A percentile compares a stretch with the other conserved stretches of the same genome.
phyloP scores from a whole-genome alignment of 2,113 vertebrate species.

The Pterocles burchelli region DNA sequence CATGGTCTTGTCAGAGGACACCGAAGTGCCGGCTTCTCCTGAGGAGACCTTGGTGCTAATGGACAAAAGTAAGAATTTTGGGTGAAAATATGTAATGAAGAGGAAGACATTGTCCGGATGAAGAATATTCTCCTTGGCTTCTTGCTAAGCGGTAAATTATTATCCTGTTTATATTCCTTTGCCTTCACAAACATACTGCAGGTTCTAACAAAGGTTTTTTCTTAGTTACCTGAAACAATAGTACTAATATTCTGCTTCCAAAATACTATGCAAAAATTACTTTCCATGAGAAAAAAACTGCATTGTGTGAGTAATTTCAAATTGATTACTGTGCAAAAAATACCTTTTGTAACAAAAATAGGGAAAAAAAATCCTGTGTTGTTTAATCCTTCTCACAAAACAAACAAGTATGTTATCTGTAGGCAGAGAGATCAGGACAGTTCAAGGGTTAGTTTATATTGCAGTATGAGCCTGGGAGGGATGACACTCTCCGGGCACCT shows the following conservation, averaged over 20 bases:
- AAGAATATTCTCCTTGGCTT: neutral
- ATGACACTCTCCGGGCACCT: neutral
- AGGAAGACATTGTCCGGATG: neutral
- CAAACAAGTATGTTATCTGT: neutral
- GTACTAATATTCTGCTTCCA: neutral
- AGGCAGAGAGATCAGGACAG: neutral
- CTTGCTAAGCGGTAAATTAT: neutral
- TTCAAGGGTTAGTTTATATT: neutral
- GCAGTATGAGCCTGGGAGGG: neutral
- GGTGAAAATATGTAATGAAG: neutral
- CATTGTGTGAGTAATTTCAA: neutral
- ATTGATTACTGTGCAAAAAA: neutral
- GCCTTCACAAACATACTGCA: neutral
- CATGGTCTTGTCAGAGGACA: neutral
- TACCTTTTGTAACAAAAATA: neutral
- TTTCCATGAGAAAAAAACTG: neutral
- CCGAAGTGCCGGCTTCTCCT: neutral
- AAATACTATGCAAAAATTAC: neutral
- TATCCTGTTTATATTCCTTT: neutral
- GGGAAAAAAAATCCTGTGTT: rapidly evolving
- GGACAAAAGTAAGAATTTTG: slow-evolving; percentile 15
- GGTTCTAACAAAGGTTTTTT: neutral
- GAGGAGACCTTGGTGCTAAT: slow-evolving; percentile 19
- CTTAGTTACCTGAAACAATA: neutral
- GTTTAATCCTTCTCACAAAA: neutral